Evolutionary conservation across 2,113 vertebrate species (phyloP).

Genomic region (Thalassarche chlororhynchos): DNA sequence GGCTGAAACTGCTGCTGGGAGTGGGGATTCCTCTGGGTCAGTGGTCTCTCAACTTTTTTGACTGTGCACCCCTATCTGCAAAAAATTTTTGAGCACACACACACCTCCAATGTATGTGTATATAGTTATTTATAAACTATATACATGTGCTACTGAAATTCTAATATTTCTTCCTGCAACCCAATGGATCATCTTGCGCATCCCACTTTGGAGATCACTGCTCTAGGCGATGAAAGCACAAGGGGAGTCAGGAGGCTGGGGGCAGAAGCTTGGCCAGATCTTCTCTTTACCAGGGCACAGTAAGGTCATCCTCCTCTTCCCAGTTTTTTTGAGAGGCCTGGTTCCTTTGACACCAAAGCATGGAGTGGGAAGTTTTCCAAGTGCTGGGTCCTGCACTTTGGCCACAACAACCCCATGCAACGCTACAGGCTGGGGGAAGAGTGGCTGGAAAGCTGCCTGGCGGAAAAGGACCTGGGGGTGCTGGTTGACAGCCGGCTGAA

Average conservation of each 20-base stretch:
- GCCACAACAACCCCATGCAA: too few species aligned
- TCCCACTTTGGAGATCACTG: not conserved
- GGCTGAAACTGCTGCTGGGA: not conserved
- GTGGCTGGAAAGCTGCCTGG: too few species aligned
- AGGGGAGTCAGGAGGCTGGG: not conserved
- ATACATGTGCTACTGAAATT: rapidly evolving
- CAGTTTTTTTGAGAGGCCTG: not conserved
- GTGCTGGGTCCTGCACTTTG: too few species aligned
- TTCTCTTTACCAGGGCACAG: not conserved
- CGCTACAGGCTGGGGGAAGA: too few species aligned
- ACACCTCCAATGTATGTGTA: not conserved
- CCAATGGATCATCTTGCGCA: not conserved
- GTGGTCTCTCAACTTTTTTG: not conserved
- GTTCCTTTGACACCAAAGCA: not conserved
- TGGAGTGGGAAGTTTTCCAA: not conserved
- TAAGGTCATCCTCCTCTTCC: not conserved
- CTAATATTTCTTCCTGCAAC: not conserved
- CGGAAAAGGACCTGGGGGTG: too few species aligned
- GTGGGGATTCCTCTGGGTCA: not conserved
- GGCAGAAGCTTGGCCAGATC: not conserved
- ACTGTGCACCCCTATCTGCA: not conserved
- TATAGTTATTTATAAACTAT: not conserved
- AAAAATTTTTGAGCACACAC: not conserved
- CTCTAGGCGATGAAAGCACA: not conserved
- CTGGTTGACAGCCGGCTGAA: too few species aligned